These are phyloP conservation scores for Heliconius hermathena DNA, from an alignment of 1,140 invertebrate genomes.

Conservation along the genomic window DNA sequence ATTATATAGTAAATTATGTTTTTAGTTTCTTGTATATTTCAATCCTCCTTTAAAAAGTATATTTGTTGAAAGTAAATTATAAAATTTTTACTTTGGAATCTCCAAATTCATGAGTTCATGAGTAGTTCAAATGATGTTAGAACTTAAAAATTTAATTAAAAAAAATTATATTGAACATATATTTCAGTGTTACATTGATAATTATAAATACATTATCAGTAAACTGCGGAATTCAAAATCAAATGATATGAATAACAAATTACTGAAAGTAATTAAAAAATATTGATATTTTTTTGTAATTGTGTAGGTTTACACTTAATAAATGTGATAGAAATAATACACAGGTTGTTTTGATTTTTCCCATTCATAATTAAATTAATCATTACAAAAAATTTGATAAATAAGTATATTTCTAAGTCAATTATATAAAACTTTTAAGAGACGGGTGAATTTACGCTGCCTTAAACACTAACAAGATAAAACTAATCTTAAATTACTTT, in stretches of 20 bases:
- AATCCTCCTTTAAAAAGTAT: background rate
- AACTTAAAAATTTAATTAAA: background rate
- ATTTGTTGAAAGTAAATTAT: background rate
- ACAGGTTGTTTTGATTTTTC: slow-evolving; percentile 53
- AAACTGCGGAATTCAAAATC: background rate
- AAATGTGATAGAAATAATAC: slow-evolving; percentile 66
- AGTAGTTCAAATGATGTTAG: background rate
- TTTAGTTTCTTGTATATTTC: background rate
- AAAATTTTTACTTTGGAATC: background rate
- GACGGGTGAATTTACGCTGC: slow-evolving; percentile 80
- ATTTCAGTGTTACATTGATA: background rate
- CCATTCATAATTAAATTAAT: slow-evolving; percentile 76
- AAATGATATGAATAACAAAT: background rate
- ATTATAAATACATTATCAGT: background rate
- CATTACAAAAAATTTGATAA: slow-evolving; percentile 78
- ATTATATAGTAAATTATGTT: background rate
- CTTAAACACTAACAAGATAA: slow-evolving; percentile 70
- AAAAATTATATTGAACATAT: background rate
- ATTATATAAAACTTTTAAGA: slow-evolving; percentile 81
- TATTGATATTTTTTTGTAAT: slow-evolving; percentile 16
- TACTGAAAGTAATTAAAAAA: background rate
- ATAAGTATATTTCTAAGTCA: slow-evolving; percentile 82
- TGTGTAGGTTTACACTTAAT: slow-evolving; percentile 46
- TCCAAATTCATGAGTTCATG: background rate
- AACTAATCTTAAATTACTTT: slow-evolving; percentile 75